A percentile compares a stretch with the other conserved stretches of the same genome.
phyloP scores from a whole-genome alignment of 2,888 invertebrate species.

The Helleia helle region DNA sequence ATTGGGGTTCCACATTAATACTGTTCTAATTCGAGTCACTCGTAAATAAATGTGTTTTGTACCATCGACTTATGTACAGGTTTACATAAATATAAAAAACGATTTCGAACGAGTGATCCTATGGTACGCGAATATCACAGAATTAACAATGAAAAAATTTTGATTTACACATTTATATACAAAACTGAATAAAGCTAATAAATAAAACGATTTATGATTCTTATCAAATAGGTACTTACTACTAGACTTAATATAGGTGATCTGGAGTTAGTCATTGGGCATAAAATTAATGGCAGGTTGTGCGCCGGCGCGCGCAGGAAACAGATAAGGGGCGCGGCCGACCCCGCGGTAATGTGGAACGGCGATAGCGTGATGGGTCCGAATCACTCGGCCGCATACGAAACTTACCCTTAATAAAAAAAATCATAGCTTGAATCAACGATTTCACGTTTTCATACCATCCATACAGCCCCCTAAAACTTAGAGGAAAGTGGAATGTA shows the following conservation, averaged over 20 bases:
- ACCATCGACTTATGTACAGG: constrained; percentile 29
- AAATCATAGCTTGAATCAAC: no score
- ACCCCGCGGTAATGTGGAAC: not conserved
- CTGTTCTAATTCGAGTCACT: constrained; percentile 17
- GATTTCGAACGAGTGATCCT: constrained; percentile 13
- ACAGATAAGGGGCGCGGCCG: constrained; percentile 9
- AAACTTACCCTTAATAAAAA: no score
- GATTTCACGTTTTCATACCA: no score
- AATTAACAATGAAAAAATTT: constrained; percentile 20
- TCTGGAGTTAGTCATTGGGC: constrained; percentile 10
- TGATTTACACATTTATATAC: constrained; percentile 27
- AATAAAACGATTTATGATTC: constrained; percentile 14
- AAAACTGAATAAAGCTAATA: constrained; percentile 19
- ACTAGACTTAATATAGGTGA: constrained; percentile 15
- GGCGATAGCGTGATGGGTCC: not conserved
- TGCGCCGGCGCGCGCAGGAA: constrained; percentile 7
- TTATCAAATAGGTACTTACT: constrained; percentile 13
- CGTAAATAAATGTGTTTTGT: constrained; percentile 28
- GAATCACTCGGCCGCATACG: no score
- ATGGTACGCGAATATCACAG: constrained; percentile 29
- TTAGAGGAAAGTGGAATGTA: no score
- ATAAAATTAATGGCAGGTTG: constrained; percentile 20
- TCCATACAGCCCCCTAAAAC: no score
- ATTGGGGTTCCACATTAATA: constrained; percentile 29
- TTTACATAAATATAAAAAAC: constrained; percentile 25